Base-by-base conservation (phyloP, 2,888 invertebrate species). In the Gerris lacustris region DNA sequence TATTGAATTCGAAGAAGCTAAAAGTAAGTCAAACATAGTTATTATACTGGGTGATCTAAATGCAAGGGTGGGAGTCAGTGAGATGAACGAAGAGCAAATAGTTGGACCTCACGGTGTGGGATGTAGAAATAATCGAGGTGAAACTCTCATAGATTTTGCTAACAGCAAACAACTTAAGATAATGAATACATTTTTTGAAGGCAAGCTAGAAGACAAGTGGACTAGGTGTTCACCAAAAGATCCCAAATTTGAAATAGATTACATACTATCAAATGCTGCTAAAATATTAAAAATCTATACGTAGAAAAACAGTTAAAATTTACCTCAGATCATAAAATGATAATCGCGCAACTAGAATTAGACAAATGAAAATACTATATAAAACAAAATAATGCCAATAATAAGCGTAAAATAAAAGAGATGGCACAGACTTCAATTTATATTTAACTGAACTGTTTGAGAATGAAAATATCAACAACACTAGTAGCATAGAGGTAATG, bases 151-250 rank as follows among this genome's bases (percentile, higher is more conserved):
- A 18, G 31, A 64, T 18, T 64, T 64, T 64, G 18, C 31, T 9
- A 18, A 31, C 17, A 64, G 64, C 17, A 18, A 18, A 31, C 15
- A 62, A 62, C 31, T 64, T 9, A 64, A 64, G 31, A 31, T 64
- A 64, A 64, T 64, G 18, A 64, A 64, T 64, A 9, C 64, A n/a
- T 64, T 64, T 64, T 64, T 64, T 64, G 5, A 31, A 64, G 64
- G 64, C 17, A 6, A 9, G 9, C 9, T 64, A 18, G 64, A 64
- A 64, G 64, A 64, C 31, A 64, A 64, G 31, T 64, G 64, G 64
- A 64, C 64, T 18, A 4, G 31, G 64, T 64, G 64, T 5, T 64
- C 64, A 64, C 64, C 64, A 18, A 64, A 64, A 31, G 64, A 31
- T n/a, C 17, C 1, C 18, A 64, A 64, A 64, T 18, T n/a, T 64